Evolutionary conservation across 2,797 vertebrate species (phyloP).

Genomic region (Luscinia luscinia): DNA sequence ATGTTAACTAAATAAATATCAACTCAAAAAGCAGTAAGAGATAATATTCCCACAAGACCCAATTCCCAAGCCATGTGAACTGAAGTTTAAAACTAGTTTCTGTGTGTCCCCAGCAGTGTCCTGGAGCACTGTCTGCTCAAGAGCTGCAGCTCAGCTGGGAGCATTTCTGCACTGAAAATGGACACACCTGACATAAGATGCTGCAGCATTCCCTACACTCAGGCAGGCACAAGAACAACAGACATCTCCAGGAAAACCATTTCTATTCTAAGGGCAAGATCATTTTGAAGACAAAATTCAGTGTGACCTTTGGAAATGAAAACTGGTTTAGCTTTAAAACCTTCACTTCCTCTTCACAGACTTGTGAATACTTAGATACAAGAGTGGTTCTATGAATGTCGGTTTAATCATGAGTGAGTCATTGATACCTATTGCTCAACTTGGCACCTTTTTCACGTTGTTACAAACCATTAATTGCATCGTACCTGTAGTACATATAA

Average conservation of each 20-base stretch:
- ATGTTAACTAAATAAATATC: neutral
- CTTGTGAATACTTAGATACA: neutral
- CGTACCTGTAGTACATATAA: neutral
- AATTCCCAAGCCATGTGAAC: neutral
- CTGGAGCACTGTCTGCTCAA: neutral
- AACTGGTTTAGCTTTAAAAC: neutral
- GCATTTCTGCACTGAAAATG: neutral
- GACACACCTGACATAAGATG: fast-evolving
- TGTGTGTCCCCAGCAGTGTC: neutral
- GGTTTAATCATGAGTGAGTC: neutral
- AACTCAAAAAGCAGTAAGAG: neutral
- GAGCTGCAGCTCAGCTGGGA: neutral
- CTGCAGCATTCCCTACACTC: neutral
- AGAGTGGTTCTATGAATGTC: neutral
- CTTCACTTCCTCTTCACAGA: neutral
- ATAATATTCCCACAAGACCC: neutral
- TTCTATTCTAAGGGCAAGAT: neutral
- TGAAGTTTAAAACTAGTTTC: neutral
- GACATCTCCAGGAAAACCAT: neutral
- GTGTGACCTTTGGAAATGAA: neutral
- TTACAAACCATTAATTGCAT: neutral
- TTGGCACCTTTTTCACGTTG: neutral
- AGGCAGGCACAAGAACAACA: neutral
- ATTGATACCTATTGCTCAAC: neutral
- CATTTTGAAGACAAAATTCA: neutral